Base-by-base conservation (phyloP, 2,888 invertebrate genomes). In the Mythimna vitellina region DNA sequence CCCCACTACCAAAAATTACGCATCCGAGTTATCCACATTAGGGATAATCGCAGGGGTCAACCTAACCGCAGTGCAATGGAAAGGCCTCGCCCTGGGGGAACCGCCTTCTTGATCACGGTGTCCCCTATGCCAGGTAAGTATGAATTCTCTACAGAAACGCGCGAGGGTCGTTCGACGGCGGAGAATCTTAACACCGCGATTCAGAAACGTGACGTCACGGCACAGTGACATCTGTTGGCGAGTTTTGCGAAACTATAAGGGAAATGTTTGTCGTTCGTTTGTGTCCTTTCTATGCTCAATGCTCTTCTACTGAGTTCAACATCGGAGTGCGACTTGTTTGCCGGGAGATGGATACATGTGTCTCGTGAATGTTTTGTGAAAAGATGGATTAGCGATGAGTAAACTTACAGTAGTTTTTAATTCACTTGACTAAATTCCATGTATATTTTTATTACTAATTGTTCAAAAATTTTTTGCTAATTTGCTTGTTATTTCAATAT, bases 21-120 rank as follows among this genome's bases (percentile, higher is more conserved):
- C 46, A 46, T 62, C 46, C 62, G 62, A 70, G 35, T 29, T 57
- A 54, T 56, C 25, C 54, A 32, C 42, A 64, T 32, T 35, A 53
- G 12, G 60, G 38, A 49, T 65, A 64, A 60, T 60, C 60, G 60
- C 60, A 60, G 60, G 60, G 60, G 56, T 57, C 66, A 66, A 66
- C 56, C 66, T 20, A 46, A 60, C 60, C 60, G 60, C 60, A 60
- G 60, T 60, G 60, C 60, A 58, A 58, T 58, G 58, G 58, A 6
- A 58, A 38, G 58, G 57, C 32, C 60, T 60, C 60, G 60, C 60
- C 60, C 60, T 60, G 60, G 60, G 60, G 60, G 60, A 56, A 32
- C 66, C 57, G 57, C 22, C 61, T 14, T 60, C 61, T 0, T 60
- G 38, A 60, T 60, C 60, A 60, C 60, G 60, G 60, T 60, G 14